Percentiles rank a stretch among this genome's conserved stretches.
Conservation (phyloP, 1,140 invertebrate species). For the Schlechtendalia chinensis region DNA sequence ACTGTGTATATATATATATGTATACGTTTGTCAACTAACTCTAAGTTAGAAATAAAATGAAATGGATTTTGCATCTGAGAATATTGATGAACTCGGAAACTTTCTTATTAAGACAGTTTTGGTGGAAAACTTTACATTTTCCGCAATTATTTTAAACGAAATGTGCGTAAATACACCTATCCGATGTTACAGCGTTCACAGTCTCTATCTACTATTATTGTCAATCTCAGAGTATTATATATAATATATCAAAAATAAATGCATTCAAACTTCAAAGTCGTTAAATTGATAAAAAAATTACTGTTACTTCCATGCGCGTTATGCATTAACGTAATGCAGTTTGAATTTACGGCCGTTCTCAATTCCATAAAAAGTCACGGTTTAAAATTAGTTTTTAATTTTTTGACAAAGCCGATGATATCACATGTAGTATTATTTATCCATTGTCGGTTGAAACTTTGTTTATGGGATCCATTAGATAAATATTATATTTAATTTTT, state of each 20-base stretch:
- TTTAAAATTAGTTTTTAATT: background rate
- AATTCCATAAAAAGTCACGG: background rate
- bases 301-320: too few species aligned
- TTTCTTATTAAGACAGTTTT: conserved; percentile 42
- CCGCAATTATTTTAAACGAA: conserved; percentile 23
- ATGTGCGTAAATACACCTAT: background rate
- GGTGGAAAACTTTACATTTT: conserved; percentile 26
- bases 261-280: background rate
- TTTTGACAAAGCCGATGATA: background rate
- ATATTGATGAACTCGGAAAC: conserved; percentile 37
- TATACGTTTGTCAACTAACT: background rate
- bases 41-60: conserved; percentile 9
- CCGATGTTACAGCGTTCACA: background rate
- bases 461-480: too few species aligned
- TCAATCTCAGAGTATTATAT: background rate
- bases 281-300: background rate
- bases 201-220: background rate
- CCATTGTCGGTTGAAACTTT: too few species aligned
- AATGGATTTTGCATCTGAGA: conserved; percentile 31
- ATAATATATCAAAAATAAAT: background rate
- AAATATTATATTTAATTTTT: too few species aligned
- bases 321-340: too few species aligned
- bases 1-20: background rate
- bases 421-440: too few species aligned
- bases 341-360: background rate